phyloP scores from a whole-genome alignment of 2,113 vertebrate species.

The Microcebus griseorufus region DNA sequence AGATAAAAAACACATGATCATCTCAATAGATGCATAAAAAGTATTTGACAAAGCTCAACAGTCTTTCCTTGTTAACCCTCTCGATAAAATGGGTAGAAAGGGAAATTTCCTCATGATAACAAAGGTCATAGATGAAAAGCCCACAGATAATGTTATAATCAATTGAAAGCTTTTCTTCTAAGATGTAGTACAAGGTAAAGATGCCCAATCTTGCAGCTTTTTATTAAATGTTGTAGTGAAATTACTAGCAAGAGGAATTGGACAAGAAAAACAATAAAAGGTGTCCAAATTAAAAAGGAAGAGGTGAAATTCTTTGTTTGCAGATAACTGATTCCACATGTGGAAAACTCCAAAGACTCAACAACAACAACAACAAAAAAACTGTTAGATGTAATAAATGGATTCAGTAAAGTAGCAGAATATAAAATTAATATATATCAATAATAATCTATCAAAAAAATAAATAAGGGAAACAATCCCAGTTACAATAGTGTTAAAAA shows the following conservation, averaged over 20 bases:
- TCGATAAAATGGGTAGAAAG: not conserved
- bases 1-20: not conserved
- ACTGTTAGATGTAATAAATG: not conserved
- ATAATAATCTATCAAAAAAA: not conserved
- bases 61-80: not conserved
- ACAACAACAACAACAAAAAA: not conserved
- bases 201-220: not conserved
- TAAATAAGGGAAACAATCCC: not conserved
- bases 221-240: not conserved
- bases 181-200: not conserved
- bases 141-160: not conserved
- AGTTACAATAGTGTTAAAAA: not conserved
- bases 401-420: not conserved
- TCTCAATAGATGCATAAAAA: not conserved
- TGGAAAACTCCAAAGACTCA: not conserved
- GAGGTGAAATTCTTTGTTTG: not conserved
- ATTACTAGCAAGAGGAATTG: not conserved
- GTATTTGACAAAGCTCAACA: not conserved
- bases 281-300: not conserved
- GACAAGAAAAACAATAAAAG: not conserved
- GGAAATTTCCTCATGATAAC: not conserved
- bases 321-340: not conserved
- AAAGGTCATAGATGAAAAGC: not conserved
- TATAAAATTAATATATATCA: not conserved
- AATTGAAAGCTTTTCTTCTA: not conserved